phyloP scores from a whole-genome alignment of 2,888 invertebrate species.

The Ptychoptera albimana region DNA sequence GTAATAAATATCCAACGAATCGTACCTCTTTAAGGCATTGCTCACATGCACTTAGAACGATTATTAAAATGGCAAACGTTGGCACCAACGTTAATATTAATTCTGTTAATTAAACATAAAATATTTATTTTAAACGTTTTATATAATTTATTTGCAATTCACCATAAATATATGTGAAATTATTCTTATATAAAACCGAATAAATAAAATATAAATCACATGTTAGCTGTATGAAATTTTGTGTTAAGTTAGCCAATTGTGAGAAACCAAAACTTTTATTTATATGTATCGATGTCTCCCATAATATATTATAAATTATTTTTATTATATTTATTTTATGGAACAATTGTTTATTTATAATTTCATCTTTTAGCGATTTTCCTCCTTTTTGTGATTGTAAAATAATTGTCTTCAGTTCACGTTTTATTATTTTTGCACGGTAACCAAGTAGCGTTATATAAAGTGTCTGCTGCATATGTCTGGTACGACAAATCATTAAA shows the following conservation, averaged over 20 bases:
- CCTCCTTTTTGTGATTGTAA: constrained; percentile 2
- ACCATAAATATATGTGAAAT: constrained; percentile 7
- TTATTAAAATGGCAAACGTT: too few species aligned
- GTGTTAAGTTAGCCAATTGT: constrained; percentile 10
- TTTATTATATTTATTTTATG: constrained; percentile 8
- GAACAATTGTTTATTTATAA: constrained; percentile 5
- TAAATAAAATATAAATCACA: constrained; percentile 11
- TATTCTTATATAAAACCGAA: constrained; percentile 7
- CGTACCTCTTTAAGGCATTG: constrained; percentile 1
- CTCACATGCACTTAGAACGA: constrained; percentile 2
- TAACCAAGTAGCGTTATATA: constrained; percentile 6
- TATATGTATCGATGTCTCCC: constrained; percentile 9
- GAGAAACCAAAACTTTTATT: constrained; percentile 10
- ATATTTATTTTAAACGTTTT: neutral
- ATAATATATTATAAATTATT: constrained; percentile 10
- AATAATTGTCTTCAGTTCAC: constrained; percentile 7
- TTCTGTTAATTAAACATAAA: neutral
- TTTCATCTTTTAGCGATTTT: neutral
- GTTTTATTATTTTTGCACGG: constrained; percentile 7
- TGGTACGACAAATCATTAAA: constrained; percentile 4
- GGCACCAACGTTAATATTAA: neutral
- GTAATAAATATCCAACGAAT: constrained; percentile 4
- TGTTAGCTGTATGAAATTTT: constrained; percentile 12
- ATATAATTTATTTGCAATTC: neutral
- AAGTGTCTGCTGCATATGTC: constrained; percentile 9